Conservation (phyloP, 2,888 invertebrate species). For the Drosophila mettleri region DNA sequence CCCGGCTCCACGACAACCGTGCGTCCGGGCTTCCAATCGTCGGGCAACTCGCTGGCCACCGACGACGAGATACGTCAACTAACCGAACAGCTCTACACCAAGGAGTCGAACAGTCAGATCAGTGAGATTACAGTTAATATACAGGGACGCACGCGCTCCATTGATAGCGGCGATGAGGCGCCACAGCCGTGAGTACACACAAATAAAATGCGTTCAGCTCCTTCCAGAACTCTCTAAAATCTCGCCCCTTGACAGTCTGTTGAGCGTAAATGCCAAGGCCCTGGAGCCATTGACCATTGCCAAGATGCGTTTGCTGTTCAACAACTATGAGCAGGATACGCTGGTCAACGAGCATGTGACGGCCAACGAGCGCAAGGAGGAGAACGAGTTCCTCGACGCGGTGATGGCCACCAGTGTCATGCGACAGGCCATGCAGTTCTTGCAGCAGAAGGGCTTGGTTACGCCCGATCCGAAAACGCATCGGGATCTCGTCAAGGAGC, state of each 20-base stretch:
- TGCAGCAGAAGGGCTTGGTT: constrained; percentile 88
- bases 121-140: constrained; percentile 89
- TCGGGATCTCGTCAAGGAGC: constrained; percentile 89
- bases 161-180: constrained; percentile 89
- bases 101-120: constrained; percentile 91
- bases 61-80: constrained; percentile 89
- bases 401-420: constrained; percentile 92
- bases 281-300: constrained; percentile 88
- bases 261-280: constrained; percentile 88
- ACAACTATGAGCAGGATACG: constrained; percentile 93
- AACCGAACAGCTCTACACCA: constrained; percentile 89
- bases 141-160: constrained; percentile 91
- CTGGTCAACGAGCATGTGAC: constrained; percentile 91
- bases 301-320: constrained; percentile 90
- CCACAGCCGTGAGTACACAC: constrained; percentile 89
- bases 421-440: constrained; percentile 86
- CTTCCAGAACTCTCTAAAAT: background rate
- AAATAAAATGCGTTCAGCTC: background rate
- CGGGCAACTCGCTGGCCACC: constrained; percentile 86
- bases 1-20: constrained; percentile 64
- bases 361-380: constrained; percentile 90
- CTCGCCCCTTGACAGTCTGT: constrained; percentile 86
- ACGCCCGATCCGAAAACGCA: constrained; percentile 89
- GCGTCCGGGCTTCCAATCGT: constrained; percentile 73
- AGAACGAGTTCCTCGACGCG: constrained; percentile 91